Conservation (phyloP, 2,888 invertebrate genomes). For the Eupithecia exiguata region DNA sequence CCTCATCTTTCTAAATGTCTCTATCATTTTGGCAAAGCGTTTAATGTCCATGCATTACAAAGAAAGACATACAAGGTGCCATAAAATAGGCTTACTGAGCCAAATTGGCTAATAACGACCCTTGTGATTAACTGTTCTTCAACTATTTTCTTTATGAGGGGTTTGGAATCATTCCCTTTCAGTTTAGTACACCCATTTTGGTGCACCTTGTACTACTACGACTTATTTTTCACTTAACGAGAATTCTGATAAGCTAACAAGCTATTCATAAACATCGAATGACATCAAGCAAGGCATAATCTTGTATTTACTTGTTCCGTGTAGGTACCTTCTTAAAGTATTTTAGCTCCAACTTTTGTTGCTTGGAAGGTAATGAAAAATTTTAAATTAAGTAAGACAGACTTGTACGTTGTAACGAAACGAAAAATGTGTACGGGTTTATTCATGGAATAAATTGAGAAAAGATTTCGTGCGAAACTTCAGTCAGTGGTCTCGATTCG, state of each 20-base stretch:
- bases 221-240: neutral
- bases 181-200: neutral
- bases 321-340: slow-evolving; percentile 81
- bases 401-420: no score
- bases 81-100: neutral
- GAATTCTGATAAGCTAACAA: neutral
- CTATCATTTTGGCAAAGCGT: neutral
- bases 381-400: no score
- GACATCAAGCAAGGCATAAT: neutral
- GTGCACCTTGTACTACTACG: neutral
- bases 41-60: neutral
- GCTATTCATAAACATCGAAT: neutral
- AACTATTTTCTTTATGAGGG: neutral
- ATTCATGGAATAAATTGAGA: no score
- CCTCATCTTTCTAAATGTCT: neutral
- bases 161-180: neutral
- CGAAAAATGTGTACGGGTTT: no score
- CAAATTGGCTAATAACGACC: neutral
- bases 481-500: no score
- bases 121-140: neutral
- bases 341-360: slow-evolving; percentile 76
- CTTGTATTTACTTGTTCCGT: neutral
- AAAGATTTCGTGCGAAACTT: no score
- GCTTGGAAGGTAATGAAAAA: slow-evolving; percentile 65
- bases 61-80: neutral